Base-by-base conservation (phyloP, 2,113 vertebrate species). In the Bubo bubo region DNA sequence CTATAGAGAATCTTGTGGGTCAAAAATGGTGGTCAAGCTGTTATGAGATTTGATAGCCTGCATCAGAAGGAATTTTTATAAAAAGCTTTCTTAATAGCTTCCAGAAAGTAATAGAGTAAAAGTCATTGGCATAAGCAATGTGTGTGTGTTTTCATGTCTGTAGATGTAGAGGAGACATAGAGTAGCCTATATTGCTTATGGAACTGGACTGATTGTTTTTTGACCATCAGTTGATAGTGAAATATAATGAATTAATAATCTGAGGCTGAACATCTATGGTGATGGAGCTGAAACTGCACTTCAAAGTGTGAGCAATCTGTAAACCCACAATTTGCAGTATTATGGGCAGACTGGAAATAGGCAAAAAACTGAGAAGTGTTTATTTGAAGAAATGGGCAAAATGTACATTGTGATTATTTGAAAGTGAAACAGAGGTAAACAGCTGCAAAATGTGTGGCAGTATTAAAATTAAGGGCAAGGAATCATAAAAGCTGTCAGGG, bases 61-160 rank as follows among this genome's bases (percentile, higher is more conserved):
- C 23, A 55, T 71, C 60, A 74, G 24, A 73, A 83, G 35, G 8
- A 80, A 19, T 34, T 67, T 88, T 45, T 59, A 49, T 28, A 20
- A 32, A 41, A 87, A 28, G 4, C 3, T 55, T 71, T 94, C 30
- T 58, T 62, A 6, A 21, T 77, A 55, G 3, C 3, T 89, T 87
- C 34, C 64, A 82, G 30, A 81, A 88, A 9, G 27, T 88, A 90
- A 80, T 6, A 49, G 16, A 81, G 8, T 2, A 88, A 71, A 75
- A 88, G 1, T 10, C 16, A 73, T 49, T 67, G 6, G 11, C 11
- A 39, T 47, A 94, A 59, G 8, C 12, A 56, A 19, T 21, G 20
- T 2, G 9, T 49, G 2, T 45, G 8, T 30, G 21, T 49, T 63
- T 4, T 0, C 1, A 1, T 30, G 10, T 53, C 3, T 49, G 34